phyloP scores from a whole-genome alignment of 2,888 invertebrate species.

The Scaptomyza reducta region DNA sequence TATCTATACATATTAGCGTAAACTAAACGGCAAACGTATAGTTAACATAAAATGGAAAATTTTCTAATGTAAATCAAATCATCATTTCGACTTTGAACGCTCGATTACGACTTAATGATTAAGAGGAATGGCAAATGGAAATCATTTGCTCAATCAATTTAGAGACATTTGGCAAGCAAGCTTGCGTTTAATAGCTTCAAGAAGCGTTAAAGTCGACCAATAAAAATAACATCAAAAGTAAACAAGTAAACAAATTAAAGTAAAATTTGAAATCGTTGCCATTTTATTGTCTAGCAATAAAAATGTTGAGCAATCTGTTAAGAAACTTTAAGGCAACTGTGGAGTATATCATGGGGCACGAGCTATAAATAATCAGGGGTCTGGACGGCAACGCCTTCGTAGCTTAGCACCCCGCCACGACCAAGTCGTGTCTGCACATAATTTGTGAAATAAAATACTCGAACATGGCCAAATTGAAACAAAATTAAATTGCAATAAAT shows the following conservation, averaged over 20 bases:
- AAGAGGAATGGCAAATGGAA: slow-evolving; percentile 18
- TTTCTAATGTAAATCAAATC: slow-evolving; percentile 9
- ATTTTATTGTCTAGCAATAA: slow-evolving; percentile 54
- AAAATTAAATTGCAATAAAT: slow-evolving; percentile 78
- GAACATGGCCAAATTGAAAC: slow-evolving; percentile 71
- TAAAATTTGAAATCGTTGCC: slow-evolving; percentile 12
- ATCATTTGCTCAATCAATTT: slow-evolving; percentile 28
- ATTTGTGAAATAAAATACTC: slow-evolving; percentile 76
- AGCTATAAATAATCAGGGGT: slow-evolving; percentile 61
- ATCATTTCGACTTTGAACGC: slow-evolving; percentile 4
- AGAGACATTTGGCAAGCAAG: slow-evolving; percentile 20
- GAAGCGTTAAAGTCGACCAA: slow-evolving; percentile 23
- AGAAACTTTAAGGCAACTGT: slow-evolving; percentile 44
- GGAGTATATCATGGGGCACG: slow-evolving; percentile 52
- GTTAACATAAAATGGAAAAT: slow-evolving; percentile 9
- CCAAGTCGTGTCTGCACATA: slow-evolving; percentile 76
- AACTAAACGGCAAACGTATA: background rate
- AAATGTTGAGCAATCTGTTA: slow-evolving; percentile 25
- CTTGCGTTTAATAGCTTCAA: slow-evolving; percentile 27
- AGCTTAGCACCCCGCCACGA: slow-evolving; percentile 56
- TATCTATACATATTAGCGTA: too few relatives aligned
- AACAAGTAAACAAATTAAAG: slow-evolving; percentile 50
- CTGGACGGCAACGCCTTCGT: slow-evolving; percentile 24
- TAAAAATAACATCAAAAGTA: slow-evolving; percentile 46
- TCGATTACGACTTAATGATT: slow-evolving; percentile 20